Conservation (phyloP, 2,113 vertebrate genomes). For the Anthoscopus minutus region DNA sequence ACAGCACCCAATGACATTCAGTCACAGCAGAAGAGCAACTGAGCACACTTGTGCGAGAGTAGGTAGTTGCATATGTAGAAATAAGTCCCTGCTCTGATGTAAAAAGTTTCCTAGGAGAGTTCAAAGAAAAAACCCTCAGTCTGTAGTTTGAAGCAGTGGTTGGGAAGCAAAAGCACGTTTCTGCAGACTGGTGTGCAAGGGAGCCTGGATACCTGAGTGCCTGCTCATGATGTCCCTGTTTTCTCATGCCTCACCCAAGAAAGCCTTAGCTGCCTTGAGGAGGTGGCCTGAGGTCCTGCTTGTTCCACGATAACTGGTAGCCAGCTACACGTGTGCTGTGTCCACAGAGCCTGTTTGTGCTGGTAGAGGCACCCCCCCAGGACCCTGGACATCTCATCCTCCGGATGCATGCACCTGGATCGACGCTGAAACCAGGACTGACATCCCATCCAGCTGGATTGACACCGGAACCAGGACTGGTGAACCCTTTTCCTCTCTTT, state of each 20-base stretch:
- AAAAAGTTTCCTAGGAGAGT: not conserved
- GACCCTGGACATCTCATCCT: not conserved
- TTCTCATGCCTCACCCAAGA: not conserved
- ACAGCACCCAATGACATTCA: not conserved
- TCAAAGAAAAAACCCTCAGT: not conserved
- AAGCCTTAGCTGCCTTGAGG: not conserved
- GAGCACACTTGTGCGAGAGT: not conserved
- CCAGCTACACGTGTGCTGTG: rapidly evolving
- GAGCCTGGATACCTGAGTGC: not conserved
- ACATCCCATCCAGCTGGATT: not conserved
- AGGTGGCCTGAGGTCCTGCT: not conserved
- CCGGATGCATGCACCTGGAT: rapidly evolving
- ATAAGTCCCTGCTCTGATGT: not conserved
- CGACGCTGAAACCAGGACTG: not conserved
- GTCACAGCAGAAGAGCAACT: not conserved
- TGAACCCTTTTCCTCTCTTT: not conserved
- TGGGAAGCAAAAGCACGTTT: not conserved
- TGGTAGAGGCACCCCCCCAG: not conserved
- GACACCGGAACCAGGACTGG: not conserved
- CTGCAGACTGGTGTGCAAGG: not conserved
- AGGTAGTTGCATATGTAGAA: not conserved
- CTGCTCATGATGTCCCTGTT: not conserved
- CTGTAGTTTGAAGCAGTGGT: not conserved
- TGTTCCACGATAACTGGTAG: not conserved
- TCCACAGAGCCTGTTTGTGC: rapidly evolving